Base-by-base conservation (phyloP, 2,888 invertebrate genomes). In the Tipula helvola region DNA sequence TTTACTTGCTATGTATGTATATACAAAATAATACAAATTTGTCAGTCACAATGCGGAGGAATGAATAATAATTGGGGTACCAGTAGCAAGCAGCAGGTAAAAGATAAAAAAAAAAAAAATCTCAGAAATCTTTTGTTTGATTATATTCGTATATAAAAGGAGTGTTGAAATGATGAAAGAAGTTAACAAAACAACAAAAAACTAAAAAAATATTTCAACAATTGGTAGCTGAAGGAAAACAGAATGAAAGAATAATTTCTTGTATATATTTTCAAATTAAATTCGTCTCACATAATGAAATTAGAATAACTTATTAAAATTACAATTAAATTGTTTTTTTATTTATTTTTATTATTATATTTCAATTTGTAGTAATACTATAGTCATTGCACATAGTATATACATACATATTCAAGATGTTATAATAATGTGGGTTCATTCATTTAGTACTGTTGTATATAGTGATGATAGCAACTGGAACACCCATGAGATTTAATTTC, bases 261-360 rank as follows among this genome's bases (percentile, higher is more conserved):
- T 28, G 2, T 71, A 10, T 28, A 71, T 71, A 71, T 28, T 28
- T 71, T 71, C 28, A 71, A 71, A 71, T 71, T 71, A 71, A 71
- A 71, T 71, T 71, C 71, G 71, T 71, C 71, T 71, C 28, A 71
- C 71, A 71, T 71, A 71, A 71, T 71, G 71, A 71, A 71, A 71
- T 71, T 71, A 71, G 71, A 71, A 71, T 71, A 71, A 71, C 71
- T 71, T 71, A 71, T 71, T 71, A 71, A 71, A 71, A 71, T 71
- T 71, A 71, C 71, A 71, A 71, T 71, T 71, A 71, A 71, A 71
- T 71, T 28, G 71, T 71, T 71, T 71, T 57, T 44, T 28, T 28
- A 1, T 28, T 28, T 28, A 28, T 39, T 57, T 57, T 57, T 71
- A 71, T 71, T 7, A 71, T 71, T 71, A 71, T 71, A 71, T 71